Evolutionary conservation across 53 echinoderm and acorn worm species (phyloP), one percentile per base, ranked within the genome.

Genomic region (Holothuria scabra): DNA sequence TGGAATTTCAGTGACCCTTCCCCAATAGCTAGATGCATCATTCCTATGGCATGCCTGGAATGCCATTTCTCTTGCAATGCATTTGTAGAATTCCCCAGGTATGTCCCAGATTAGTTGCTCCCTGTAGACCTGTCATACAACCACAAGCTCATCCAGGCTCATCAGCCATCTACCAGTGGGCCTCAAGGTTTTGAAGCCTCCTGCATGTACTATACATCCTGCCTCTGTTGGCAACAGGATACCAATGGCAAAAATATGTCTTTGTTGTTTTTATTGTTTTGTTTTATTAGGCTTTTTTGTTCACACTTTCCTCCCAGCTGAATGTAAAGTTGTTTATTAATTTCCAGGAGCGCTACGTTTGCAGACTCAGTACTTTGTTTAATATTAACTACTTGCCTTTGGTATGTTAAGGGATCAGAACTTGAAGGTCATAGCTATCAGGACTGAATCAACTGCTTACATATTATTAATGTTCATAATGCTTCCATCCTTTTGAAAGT

Each of bases 1-100:
- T 25, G 72, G 72, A 72, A 72, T 72, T 72, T 48, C 48, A 72
- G 24, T 72, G 72, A 72, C 72, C 72, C 72, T 72, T 48, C 72
- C 46, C 72, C 26, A 48, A 72, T 72, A 72, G 72, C 46, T 72
- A 16, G 72, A 44, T n/a, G 22, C 72, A 72, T 72, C 72, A 72
- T 72, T 46, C 72, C 20, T n/a, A 20, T 72, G 72, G 72, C 72
- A 72, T 72, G 44, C 46, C 72, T 32, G 46, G 72, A 72, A 72
- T 72, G 72, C 72, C 44, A 46, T 72, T 25, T 46, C 48, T 72
- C 28, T 72, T 72, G 46, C 48, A 18, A 44, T 72, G 72, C 72
- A 72, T 72, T 72, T 48, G 72, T 72, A 46, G 72, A 44, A 72
- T 72, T 72, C 72, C 26, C 72, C 26, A 72, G 48, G 46, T 44